Conservation (phyloP, 2,797 vertebrate species). For the Nasua narica region DNA sequence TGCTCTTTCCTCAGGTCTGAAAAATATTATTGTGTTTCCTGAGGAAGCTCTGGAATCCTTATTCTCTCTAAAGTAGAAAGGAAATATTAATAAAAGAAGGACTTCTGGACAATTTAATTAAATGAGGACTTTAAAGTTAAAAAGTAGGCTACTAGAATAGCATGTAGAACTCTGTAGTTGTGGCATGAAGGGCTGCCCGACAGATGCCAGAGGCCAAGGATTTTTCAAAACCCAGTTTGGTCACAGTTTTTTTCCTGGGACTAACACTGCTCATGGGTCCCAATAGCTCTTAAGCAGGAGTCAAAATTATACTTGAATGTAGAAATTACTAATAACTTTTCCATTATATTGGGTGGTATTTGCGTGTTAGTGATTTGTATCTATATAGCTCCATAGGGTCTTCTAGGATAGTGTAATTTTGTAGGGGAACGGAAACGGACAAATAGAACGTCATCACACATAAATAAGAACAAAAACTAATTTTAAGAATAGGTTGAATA, state of each 20-base stretch:
- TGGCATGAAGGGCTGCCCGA: neutral
- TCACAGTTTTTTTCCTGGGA: neutral
- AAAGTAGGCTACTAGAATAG: neutral
- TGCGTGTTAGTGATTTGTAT: neutral
- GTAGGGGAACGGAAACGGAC: neutral
- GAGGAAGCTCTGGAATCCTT: neutral
- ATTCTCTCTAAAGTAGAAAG: neutral
- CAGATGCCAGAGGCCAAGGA: neutral
- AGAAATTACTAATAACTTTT: neutral
- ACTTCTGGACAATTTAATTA: neutral
- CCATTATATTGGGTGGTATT: neutral
- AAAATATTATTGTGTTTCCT: neutral
- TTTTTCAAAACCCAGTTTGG: neutral
- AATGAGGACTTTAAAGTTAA: neutral
- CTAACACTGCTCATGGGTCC: neutral
- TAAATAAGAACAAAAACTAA: neutral
- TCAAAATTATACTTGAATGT: neutral
- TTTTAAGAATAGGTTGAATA: neutral
- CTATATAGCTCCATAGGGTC: neutral
- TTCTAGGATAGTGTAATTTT: neutral
- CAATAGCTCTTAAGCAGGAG: neutral
- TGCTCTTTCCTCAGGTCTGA: neutral
- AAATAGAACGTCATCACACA: neutral
- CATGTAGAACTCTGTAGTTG: neutral
- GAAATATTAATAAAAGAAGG: neutral